Evolutionary conservation across 2,113 vertebrate species (phyloP), one percentile per base, ranked within the genome.

Genomic region (Chionodraco myersi): DNA sequence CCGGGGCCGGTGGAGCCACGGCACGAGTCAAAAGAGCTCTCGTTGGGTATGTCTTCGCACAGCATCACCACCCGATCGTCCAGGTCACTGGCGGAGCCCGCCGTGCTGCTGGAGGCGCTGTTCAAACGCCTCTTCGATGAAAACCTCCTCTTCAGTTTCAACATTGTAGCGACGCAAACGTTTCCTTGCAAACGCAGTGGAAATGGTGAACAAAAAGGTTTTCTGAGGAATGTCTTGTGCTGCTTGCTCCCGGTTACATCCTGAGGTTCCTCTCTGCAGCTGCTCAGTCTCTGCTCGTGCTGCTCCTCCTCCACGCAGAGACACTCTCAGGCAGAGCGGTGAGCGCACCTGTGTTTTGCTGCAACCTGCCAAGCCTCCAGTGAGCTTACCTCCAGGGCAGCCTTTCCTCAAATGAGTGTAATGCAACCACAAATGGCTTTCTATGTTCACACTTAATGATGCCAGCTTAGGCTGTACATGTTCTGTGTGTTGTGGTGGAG

Each of bases 61-160:
- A 94, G 34, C 95, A 95, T 94, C 85, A 95, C 80, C 72, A 96
- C 92, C 23, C 90, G 83, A 74, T 94, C 92, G 26, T 92, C 89
- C 78, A 90, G 80, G 64, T 94, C 92, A 6, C 82, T 90, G 87
- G 83, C 2, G 0, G 89, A 88, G 57, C 88, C 91, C 0, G 71
- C 82, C 0, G 63, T 76, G 62, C 91, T 90, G 73, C 91, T 93
- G 74, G 89, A 89, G 1, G 86, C 60, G 5, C 92, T 93, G 73
- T 60, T 76, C 57, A 87, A 76, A 6, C 72, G 82, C 62, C 45
- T 60, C 82, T 70, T 89, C 0, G 80, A 82, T 41, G 21, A 59
- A 45, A 93, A 80, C 79, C 84, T 95, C 60, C 57, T 92, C 89
- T 91, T 95, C 21, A 93, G 61, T 7, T 79, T 93, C 41, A 88